Base-by-base conservation (phyloP, 2,113 vertebrate genomes). In the Alligator sinensis region DNA sequence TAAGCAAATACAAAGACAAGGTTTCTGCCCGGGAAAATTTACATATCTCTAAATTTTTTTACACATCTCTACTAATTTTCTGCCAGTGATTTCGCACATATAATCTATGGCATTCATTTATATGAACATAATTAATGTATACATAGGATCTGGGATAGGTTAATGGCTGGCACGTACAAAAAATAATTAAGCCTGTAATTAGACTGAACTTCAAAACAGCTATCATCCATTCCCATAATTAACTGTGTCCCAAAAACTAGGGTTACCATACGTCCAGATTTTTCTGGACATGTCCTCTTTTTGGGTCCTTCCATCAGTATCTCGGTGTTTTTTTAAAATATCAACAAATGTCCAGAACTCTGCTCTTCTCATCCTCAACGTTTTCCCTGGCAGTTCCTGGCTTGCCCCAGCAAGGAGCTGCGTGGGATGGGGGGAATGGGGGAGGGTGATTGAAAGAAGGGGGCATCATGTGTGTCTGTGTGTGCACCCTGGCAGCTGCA, bases 161-260 rank as follows among this genome's bases (percentile, higher is more conserved):
- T 89, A 91, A 80, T 93, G 80, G 77, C 82, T 80, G 87, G 92
- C 91, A 96, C 88, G 92, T 94, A 87, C 82, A 94, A 96, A 96
- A 96, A 95, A 77, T 93, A 96, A 85, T 93, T 93, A 93, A 93
- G 30, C 30, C 89, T 87, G 80, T 95, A 96, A 91, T 64, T 87
- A 91, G 80, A 38, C 77, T 91, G 77, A 93, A 95, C 85, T 94
- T 97, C 90, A 95, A 47, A 94, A 95, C 61, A 79, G 18, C 7
- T 47, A 47, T 47, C 6, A 89, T 85, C 38, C 68, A 54, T 68
- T 63, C 61, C 68, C 70, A 77, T 87, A 87, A 95, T 85, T 92
- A 96, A 96, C 64, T 81, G 87, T 82, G 81, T 89, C 92, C 82
- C 85, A 87, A 59, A 95, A 89, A 47, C 47, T 47, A 47, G 2